phyloP scores from a whole-genome alignment of 2,797 vertebrate species.

The Clarias platycephalus region DNA sequence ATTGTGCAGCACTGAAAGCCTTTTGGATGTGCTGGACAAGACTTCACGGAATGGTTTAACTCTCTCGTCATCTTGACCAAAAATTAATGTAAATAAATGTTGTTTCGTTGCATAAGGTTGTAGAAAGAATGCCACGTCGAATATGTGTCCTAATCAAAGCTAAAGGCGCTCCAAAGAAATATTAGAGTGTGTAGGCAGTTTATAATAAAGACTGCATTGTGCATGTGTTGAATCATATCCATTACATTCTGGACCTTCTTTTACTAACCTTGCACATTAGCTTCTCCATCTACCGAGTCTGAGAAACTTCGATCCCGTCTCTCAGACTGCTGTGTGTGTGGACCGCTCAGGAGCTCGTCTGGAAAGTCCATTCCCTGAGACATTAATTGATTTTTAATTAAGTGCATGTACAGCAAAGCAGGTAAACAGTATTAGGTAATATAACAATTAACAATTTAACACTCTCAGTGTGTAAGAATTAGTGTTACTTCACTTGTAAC shows the following conservation, averaged over 20 bases:
- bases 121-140: too few relatives aligned
- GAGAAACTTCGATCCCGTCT: background rate
- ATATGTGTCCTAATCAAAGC: too few relatives aligned
- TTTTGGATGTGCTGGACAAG: too few relatives aligned
- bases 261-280: conserved; percentile 19
- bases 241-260: background rate
- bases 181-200: too few relatives aligned
- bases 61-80: too few relatives aligned
- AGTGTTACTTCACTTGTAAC: too few relatives aligned
- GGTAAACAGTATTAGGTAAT: background rate
- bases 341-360: background rate
- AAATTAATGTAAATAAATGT: too few relatives aligned
- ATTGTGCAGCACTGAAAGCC: too few relatives aligned
- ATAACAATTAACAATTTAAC: background rate
- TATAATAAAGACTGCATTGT: background rate
- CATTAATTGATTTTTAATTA: background rate
- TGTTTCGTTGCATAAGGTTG: too few relatives aligned
- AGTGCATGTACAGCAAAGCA: background rate
- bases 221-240: background rate
- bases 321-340: background rate
- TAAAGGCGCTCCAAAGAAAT: too few relatives aligned
- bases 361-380: conserved; percentile 16
- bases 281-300: conserved; percentile 1
- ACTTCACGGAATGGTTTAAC: too few relatives aligned
- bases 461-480: background rate